These are phyloP conservation scores for Rana temporaria DNA, from an alignment of 2,113 vertebrate genomes.

Conservation along the genomic window DNA sequence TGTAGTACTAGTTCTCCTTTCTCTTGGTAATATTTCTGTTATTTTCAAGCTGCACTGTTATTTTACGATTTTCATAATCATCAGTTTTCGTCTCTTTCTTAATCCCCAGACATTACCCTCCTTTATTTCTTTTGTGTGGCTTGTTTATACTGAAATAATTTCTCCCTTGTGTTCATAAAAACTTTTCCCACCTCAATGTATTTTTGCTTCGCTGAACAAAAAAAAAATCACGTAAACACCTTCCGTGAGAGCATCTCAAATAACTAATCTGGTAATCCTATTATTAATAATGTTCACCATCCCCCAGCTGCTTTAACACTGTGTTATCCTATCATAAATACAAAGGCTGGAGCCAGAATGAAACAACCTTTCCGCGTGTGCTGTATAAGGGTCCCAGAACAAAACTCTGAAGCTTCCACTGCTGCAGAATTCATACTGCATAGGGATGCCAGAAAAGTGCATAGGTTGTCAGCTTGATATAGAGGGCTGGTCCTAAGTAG, in stretches of 20 bases:
- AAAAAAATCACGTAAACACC: constrained; percentile 9
- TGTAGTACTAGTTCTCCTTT: too few species aligned
- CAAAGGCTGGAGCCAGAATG: not conserved
- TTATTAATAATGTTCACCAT: not conserved
- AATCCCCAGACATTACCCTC: too few species aligned
- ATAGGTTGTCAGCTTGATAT: too few species aligned
- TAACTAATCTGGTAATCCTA: constrained; percentile 44
- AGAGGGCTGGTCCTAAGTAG: too few species aligned
- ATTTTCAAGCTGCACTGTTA: not conserved
- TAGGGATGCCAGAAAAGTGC: too few species aligned
- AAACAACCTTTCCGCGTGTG: not conserved
- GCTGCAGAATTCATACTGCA: too few species aligned
- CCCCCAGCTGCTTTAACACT: not conserved
- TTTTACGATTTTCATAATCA: not conserved
- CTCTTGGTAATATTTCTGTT: not conserved
- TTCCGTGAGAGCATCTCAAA: not conserved
- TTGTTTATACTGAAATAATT: not conserved
- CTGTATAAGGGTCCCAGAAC: too few species aligned
- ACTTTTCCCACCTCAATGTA: not conserved
- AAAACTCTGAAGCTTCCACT: too few species aligned
- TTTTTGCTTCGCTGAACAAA: not conserved
- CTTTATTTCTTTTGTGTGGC: not conserved
- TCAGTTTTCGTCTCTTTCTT: too few species aligned
- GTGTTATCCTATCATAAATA: not conserved
- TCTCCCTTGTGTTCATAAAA: not conserved